A percentile compares a stretch with the other conserved stretches of the same genome.
Evolutionary conservation across 1,140 invertebrate genomes (phyloP).

Genomic region (Probaryconus sp.): DNA sequence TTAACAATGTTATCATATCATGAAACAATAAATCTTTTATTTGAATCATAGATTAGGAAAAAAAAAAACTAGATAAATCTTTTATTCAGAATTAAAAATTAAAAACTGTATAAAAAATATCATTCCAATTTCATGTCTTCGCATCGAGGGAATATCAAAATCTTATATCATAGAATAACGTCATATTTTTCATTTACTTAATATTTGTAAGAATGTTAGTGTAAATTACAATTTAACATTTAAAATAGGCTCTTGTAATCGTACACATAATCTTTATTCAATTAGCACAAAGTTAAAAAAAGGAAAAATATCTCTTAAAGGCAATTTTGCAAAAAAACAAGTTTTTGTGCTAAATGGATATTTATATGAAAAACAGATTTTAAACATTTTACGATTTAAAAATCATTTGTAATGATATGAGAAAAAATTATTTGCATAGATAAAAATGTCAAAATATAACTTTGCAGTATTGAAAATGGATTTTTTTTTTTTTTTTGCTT

Average conservation of each 20-base stretch:
- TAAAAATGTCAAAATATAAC: no score
- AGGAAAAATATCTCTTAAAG: background rate
- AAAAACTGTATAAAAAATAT: slow-evolving; percentile 23
- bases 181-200: slow-evolving; percentile 22
- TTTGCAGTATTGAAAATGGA: no score
- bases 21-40: background rate
- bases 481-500: no score
- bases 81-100: slow-evolving; percentile 17
- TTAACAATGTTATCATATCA: no score
- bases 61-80: slow-evolving; percentile 7
- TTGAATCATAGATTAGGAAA: slow-evolving; percentile 8
- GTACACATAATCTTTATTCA: slow-evolving; percentile 18
- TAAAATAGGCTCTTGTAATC: slow-evolving; percentile 16
- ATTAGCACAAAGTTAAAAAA: slow-evolving; percentile 12
- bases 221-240: slow-evolving; percentile 21
- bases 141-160: slow-evolving; percentile 1
- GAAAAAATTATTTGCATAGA: no score
- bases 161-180: slow-evolving; percentile 15
- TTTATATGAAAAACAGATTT: background rate
- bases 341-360: slow-evolving; percentile 18
- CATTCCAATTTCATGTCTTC: slow-evolving; percentile 23
- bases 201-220: no score
- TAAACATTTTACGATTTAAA: no score
- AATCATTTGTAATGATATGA: no score
- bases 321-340: background rate